Base-by-base conservation (phyloP, 2,113 vertebrate genomes). In the Callionymus lyra region DNA sequence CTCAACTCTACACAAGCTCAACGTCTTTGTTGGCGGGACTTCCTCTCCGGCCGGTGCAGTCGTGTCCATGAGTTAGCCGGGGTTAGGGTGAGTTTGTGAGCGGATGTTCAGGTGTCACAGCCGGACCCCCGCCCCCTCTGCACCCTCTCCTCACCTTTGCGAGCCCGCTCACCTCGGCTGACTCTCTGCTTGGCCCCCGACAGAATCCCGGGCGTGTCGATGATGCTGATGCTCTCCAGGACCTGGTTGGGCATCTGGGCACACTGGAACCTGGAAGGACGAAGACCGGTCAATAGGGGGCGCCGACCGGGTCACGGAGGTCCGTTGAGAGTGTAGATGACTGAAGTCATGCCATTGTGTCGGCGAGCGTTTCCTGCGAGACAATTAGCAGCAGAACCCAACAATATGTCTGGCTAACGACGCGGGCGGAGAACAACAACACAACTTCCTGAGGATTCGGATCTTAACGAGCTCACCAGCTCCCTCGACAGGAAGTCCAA, bases 181-280 rank as follows among this genome's bases (percentile, higher is more conserved):
- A 92, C 89, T 66, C 88, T 85, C 77, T 92, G 91, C 50, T 94
- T 94, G 34, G 91, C 88, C 1, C 90, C 91, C 0, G 91, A 93
- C 53, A 94, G 80, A 63, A 93, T 93, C 13, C 91, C 90, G 0
- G 91, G 91, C 0, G 91, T 89, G 80, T 93, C 91, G 0, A 93
- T 92, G 27, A 94, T 85, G 49, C 89, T 93, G 62, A 93, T 93
- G 50, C 91, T 93, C 66, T 94, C 90, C 74, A 94, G 80, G 18
- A 94, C 91, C 65, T 93, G 88, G 65, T 91, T 94, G 43, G 87
- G 83, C 54, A 94, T 69, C 70, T 93, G 90, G 37, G 91, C 90
- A 0, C 91, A 94, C 79, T 91, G 90, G 68, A 94, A 92, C 79
- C 88, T 89, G 55, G 16, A 13, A 35, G 14, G 14, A 11, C 21